Base-by-base conservation (phyloP, 2,888 invertebrate species). In the Stenichneumon culpator region DNA sequence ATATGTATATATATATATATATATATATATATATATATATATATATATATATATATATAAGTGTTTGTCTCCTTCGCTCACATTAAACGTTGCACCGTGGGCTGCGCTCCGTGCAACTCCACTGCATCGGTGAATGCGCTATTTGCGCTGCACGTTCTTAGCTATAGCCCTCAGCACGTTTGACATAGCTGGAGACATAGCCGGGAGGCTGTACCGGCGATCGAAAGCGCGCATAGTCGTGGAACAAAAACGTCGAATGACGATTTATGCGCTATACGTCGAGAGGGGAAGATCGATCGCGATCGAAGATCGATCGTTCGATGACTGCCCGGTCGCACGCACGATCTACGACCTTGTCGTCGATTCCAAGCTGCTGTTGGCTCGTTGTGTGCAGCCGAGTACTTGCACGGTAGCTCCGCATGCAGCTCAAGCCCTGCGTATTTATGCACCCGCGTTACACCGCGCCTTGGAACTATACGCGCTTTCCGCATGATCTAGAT, bases 251-350 rank as follows among this genome's bases (percentile, higher is more conserved):
- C 82, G 83, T 82, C 78, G 84, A 87, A 80, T 86, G 86, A 82
- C 83, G 88, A 88, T 88, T 88, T 87, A 88, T 86, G 86, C 83
- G 83, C 77, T 84, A 60, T 84, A 87, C 78, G 87, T 88, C 82
- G 68, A 74, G 72, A 81, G 81, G 86, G 85, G 79, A 75, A 75
- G 75, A 75, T 75, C 63, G 75, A 75, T 75, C 75, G 75, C 50
- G 75, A 75, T 75, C 75, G 86, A 80, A 77, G 85, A 87, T 86
- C 86, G 87, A 79, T 86, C 75, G 79, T 83, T 87, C 84, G 87
- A 87, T 78, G 82, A 84, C 82, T 87, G 84, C 86, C 82, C 82
- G 70, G 81, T 88, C 74, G 79, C 77, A 86, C 86, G 79, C 83
- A 88, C 83, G 85, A 85, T 85, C 85, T 85, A 85, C 82, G 85